Base-by-base conservation (phyloP, 2,888 invertebrate genomes). In the Platycnemis pennipes region DNA sequence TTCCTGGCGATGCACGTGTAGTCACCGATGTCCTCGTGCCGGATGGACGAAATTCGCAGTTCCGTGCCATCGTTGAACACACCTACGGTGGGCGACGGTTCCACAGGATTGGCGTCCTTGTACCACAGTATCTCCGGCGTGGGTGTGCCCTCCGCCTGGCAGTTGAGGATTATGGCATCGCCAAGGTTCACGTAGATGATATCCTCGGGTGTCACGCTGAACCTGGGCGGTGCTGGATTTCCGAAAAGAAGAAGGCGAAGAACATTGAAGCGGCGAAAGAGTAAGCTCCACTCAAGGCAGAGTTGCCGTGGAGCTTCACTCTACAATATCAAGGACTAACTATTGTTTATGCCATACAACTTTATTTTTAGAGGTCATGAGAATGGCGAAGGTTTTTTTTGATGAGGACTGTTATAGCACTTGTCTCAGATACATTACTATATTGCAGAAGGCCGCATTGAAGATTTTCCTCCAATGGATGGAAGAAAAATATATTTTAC, bases 171-270 rank as follows among this genome's bases (percentile, higher is more conserved):
- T 96, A 99, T 99, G 96, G 98, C 98, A 97, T 99, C 99, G 96
- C 99, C 99, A 97, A 99, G 97, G 97, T 99, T 99, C 97, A 99
- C 99, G 97, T 99, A 99, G 97, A 99, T 98, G 97, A 99, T 98
- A 97, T 99, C 99, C 97, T 99, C 99, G 96, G 99, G 99, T 96
- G 99, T 99, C 97, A 98, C 98, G 97, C 98, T 98, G 97, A 99
- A 99, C 97, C 98, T 98, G 96, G 99, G 99, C 96, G 99, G 99
- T 96, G 99, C 99, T 97, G 96, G 16, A 95, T 11, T 95, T 94
- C 63, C 94, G 86, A 69, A 94, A 91, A 37, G 91, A 94, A 49
- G 45, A 56, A 94, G 91, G 94, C 45, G 45, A 56, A 94, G 85
- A 86, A 13, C 26, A 77, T 37, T 77, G 16, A 26, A 37, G 7